Base-by-base conservation (phyloP, 2,797 vertebrate species). In the Anguilla pacifica region DNA sequence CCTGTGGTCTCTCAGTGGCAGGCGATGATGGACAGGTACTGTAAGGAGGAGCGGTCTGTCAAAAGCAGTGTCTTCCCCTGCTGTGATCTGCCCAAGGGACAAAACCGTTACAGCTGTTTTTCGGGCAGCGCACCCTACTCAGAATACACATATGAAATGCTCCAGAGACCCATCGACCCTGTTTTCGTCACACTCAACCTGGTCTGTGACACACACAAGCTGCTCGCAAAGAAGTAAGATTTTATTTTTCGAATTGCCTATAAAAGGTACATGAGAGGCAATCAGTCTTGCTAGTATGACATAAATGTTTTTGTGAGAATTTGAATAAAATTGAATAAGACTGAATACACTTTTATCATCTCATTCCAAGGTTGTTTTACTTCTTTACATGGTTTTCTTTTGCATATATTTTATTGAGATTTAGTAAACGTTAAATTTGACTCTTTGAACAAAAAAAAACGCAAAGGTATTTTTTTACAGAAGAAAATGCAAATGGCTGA, bases 21-120 rank as follows among this genome's bases (percentile, higher is more conserved):
- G 31, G 89, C 91, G n/a, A 93, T 93, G 87, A 90, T 97, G 4
- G 64, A 93, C 83, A 93, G 19, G 85, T 96, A 94, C 90, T 97
- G 96, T 88, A 17, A 9, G 15, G 74, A 74, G 19, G 88, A 91
- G 39, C 91, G 89, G 0, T 53, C 84, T 2, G 10, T 55, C 31
- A 61, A 87, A 2, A 13, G 61, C 22, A 72, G 46, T 15, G 88
- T 87, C 83, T 91, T 89, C 83, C 49, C 77, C 1, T 97, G 96
- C 86, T 97, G 96, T 88, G 87, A 7, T 0, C 55, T 2, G 17
- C 13, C 79, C 0, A 53, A 31, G 15, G 53, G n/a, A n/a, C 39
- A 72, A 6, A 89, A 93, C 77, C 90, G 70, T 3, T 91, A 90
- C 53, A 46, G 7, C 39, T 97, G 96, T 89, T 96, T 97, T 89